Conservation (phyloP, 2,888 invertebrate genomes). For the Caenorhabditis afra region DNA sequence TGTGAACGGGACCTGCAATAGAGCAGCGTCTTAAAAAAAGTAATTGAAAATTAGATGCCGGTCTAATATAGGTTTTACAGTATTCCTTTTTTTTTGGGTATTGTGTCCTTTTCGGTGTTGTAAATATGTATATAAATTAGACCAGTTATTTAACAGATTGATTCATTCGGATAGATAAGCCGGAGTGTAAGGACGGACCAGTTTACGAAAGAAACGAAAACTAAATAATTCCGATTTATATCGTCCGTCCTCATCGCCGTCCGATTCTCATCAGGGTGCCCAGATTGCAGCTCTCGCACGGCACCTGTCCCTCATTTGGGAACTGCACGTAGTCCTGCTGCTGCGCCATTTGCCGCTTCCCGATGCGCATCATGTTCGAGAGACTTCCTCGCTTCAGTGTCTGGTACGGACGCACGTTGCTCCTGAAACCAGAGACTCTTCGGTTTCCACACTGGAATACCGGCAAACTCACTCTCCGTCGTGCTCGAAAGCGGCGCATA, state of each 20-base stretch:
- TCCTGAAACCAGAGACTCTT: conserved; percentile 30
- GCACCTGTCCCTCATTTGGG: conserved; percentile 32
- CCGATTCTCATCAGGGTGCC: conserved; percentile 59
- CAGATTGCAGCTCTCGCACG: conserved; percentile 55
- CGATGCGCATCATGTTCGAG: conserved; percentile 64
- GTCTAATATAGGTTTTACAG: no score
- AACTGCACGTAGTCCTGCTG: conserved; percentile 41
- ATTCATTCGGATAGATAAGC: conserved; percentile 41
- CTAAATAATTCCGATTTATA: conserved; percentile 23
- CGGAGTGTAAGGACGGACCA: conserved; percentile 32
- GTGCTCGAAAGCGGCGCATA: conserved; percentile 26
- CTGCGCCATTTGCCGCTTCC: conserved; percentile 46
- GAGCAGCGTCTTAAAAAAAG: no score
- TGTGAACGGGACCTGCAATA: no score
- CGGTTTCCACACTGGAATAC: not conserved
- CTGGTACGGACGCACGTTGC: conserved; percentile 31
- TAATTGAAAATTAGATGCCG: no score
- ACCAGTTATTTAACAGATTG: conserved; percentile 37
- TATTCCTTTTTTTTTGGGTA: no score
- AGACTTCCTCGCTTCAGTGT: conserved; percentile 54
- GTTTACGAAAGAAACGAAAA: conserved; percentile 42
- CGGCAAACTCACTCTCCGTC: conserved; percentile 40
- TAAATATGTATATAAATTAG: not conserved
- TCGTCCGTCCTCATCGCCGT: conserved; percentile 29
- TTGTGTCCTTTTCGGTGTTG: no score